These are phyloP conservation scores for Cremastobaeus sp. DNA, from an alignment of 2,888 invertebrate species.

Conservation along the genomic window DNA sequence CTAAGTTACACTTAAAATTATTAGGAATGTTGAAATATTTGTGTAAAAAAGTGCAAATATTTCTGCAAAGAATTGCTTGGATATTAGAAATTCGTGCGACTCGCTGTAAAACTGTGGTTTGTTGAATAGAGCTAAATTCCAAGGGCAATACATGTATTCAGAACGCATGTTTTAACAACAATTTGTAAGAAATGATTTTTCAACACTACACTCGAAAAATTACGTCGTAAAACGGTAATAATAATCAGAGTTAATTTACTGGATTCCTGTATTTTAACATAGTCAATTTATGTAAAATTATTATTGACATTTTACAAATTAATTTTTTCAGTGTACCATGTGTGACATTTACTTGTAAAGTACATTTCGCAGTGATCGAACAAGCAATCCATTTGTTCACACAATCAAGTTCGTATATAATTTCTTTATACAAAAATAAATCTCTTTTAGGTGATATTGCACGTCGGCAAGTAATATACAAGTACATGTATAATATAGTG, in stretches of 20 bases:
- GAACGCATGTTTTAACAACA: too few relatives aligned
- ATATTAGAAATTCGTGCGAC: background rate
- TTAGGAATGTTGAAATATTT: slow-evolving; percentile 20
- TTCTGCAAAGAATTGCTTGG: background rate
- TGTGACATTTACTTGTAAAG: slow-evolving; percentile 18
- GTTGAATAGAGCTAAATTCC: slow-evolving; percentile 8
- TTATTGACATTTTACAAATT: slow-evolving; percentile 13
- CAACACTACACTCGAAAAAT: too few relatives aligned
- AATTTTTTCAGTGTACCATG: slow-evolving; percentile 11
- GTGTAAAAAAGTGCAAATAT: background rate
- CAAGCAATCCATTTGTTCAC: slow-evolving; percentile 64
- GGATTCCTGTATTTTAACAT: too few relatives aligned
- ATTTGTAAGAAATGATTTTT: too few relatives aligned
- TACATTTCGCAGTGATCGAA: slow-evolving; percentile 34
- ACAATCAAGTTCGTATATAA: slow-evolving; percentile 73
- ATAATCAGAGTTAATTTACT: too few relatives aligned
- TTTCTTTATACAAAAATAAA: slow-evolving; percentile 74
- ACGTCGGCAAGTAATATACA: slow-evolving; percentile 52
- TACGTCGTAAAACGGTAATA: too few relatives aligned
- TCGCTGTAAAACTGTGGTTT: background rate
- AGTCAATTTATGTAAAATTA: slow-evolving; percentile 4
- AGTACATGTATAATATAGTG: slow-evolving; percentile 33
- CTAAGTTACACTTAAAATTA: slow-evolving; percentile 24
- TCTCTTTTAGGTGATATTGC: slow-evolving; percentile 67
- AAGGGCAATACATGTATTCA: too few relatives aligned